phyloP scores from a whole-genome alignment of 2,888 invertebrate genomes.

The Augochlorella aurata region DNA sequence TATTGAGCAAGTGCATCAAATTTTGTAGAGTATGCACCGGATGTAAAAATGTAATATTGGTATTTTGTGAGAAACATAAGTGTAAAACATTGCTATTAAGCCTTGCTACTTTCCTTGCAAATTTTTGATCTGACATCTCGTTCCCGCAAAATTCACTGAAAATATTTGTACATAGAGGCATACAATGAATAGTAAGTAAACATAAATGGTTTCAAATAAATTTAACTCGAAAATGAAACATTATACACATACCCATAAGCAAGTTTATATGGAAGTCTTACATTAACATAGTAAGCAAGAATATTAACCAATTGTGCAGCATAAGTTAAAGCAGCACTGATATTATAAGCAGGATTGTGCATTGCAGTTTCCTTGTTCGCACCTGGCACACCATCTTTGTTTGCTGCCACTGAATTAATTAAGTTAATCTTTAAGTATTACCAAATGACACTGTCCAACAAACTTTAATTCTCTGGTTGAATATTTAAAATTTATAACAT shows the following conservation, averaged over 20 bases:
- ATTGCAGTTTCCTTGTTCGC: constrained; percentile 84
- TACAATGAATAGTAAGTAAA: background rate
- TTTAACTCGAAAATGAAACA: constrained; percentile 17
- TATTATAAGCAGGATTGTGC: constrained; percentile 88
- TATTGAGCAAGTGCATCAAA: constrained; percentile 87
- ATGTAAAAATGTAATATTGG: constrained; percentile 85
- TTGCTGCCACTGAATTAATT: constrained; percentile 82
- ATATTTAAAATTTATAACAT: no score
- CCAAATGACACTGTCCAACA: no score
- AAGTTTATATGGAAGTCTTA: constrained; percentile 90
- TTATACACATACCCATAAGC: constrained; percentile 84
- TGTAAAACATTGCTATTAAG: constrained; percentile 91
- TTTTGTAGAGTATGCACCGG: constrained; percentile 89
- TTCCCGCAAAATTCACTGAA: constrained; percentile 91
- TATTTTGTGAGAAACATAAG: constrained; percentile 90
- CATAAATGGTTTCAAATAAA: background rate
- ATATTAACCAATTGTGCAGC: constrained; percentile 92
- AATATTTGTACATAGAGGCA: constrained; percentile 20
- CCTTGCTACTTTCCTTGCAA: constrained; percentile 89
- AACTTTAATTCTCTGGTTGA: no score
- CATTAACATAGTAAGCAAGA: constrained; percentile 92
- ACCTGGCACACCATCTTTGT: constrained; percentile 83
- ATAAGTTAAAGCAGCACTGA: constrained; percentile 92
- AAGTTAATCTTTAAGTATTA: constrained; percentile 27
- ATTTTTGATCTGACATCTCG: constrained; percentile 88